These are phyloP conservation scores for Cyprinus carpio DNA, from an alignment of 2,113 vertebrate species.

Conservation along the genomic window DNA sequence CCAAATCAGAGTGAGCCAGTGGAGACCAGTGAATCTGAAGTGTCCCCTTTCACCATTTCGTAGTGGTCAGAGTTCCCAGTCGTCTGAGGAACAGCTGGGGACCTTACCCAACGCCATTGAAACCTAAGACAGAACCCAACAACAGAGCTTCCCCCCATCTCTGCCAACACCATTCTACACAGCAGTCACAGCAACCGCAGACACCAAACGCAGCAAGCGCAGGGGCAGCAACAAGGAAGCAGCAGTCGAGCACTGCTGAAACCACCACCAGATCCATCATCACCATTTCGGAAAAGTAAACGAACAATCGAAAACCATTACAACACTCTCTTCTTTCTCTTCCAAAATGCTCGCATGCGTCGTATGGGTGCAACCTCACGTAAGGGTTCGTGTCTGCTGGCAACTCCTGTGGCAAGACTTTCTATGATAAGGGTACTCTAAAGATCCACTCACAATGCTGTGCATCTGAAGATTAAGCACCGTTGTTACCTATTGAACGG, in stretches of 20 bases:
- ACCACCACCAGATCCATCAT: conserved; percentile 79
- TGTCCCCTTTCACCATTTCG: conserved; percentile 92
- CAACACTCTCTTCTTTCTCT: conserved; percentile 78
- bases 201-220: conserved; percentile 78
- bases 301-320: conserved; percentile 85
- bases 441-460: conserved; percentile 99
- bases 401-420: conserved; percentile 98
- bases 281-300: conserved; percentile 88
- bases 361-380: conserved; percentile 94
- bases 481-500: conserved; percentile 98
- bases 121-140: conserved; percentile 93
- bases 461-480: conserved; percentile 98
- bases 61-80: conserved; percentile 85
- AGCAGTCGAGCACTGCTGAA: conserved; percentile 83
- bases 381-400: conserved; percentile 97
- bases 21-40: conserved; percentile 96
- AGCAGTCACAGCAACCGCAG: conserved; percentile 67
- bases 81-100: conserved; percentile 86
- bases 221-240: conserved; percentile 65
- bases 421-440: conserved; percentile 98
- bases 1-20: conserved; percentile 90
- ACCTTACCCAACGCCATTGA: conserved; percentile 89
- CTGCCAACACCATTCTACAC: conserved; percentile 72
- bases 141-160: conserved; percentile 82
- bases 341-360: conserved; percentile 96